Percentiles rank a stretch among this genome's conserved stretches.
Evolutionary conservation across 2,797 vertebrate genomes (phyloP).

Genomic region (Pangasius macronema): DNA sequence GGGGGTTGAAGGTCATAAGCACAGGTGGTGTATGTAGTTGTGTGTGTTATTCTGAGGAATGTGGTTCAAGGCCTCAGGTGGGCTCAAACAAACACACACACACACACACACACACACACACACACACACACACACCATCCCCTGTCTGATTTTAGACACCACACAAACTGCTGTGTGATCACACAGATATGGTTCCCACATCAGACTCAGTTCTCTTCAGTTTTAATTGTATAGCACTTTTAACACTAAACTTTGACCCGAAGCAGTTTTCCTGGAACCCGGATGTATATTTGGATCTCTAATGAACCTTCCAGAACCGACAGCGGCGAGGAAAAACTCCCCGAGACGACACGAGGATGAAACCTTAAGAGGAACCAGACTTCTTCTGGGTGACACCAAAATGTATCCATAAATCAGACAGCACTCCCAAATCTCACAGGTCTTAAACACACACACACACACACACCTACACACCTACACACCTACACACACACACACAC

Average conservation of each 20-base stretch:
- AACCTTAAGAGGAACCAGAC: background rate
- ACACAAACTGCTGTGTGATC: background rate
- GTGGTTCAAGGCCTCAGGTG: background rate
- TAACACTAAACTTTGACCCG: no score
- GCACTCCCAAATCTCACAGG: background rate
- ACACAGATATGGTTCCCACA: background rate
- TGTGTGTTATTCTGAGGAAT: background rate
- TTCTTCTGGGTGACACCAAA: background rate
- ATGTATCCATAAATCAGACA: background rate
- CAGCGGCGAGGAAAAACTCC: no score
- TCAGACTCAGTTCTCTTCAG: background rate
- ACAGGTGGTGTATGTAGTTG: background rate
- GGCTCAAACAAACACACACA: background rate
- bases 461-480: background rate
- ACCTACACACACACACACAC: conserved; percentile 30
- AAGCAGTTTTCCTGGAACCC: background rate
- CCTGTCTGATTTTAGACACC: background rate
- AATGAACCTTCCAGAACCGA: background rate
- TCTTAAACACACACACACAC: conserved; percentile 2
- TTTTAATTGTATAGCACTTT: background rate
- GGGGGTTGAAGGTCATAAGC: background rate
- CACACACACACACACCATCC: conserved; percentile 16
- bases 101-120: conserved; percentile 1
- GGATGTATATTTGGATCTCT: background rate
- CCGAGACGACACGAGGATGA: no score